Evolutionary conservation across 2,797 vertebrate genomes (phyloP).

Genomic region (Protonibea diacanthus): DNA sequence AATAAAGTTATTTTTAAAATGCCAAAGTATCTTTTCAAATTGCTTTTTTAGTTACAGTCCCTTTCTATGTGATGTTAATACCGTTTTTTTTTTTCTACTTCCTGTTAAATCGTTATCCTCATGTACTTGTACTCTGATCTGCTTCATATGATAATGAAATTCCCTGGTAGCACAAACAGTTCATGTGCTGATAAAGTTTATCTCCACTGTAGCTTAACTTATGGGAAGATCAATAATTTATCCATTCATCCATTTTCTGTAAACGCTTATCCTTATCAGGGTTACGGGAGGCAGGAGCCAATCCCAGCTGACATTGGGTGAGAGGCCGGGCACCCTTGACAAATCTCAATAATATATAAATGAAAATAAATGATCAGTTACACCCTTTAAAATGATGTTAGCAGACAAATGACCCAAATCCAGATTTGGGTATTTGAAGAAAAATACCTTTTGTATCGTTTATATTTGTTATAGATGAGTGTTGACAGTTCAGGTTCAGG

Average conservation of each 20-base stretch:
- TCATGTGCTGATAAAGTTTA: neutral
- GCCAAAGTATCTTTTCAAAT: neutral
- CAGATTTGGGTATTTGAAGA: neutral
- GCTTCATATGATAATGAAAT: too few relatives aligned
- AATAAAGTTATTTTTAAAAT: neutral
- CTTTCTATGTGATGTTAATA: neutral
- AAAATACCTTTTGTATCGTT: neutral
- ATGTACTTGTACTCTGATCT: neutral
- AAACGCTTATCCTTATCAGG: too few relatives aligned
- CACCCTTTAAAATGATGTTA: too few relatives aligned
- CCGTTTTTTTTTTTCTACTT: neutral
- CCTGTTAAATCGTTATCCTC: neutral
- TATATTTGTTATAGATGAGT: neutral
- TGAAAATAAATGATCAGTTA: too few relatives aligned
- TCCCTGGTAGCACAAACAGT: neutral
- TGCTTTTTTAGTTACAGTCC: neutral
- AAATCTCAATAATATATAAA: too few relatives aligned
- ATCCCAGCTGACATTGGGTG: too few relatives aligned
- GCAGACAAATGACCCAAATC: neutral
- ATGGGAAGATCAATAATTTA: neutral
- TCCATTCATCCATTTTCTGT: too few relatives aligned
- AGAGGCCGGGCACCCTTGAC: too few relatives aligned
- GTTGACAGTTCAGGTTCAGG: conserved; percentile 15
- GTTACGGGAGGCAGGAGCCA: too few relatives aligned
- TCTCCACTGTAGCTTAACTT: neutral